Evolutionary conservation across 2,797 vertebrate species (phyloP), one percentile per base, ranked within the genome.

Genomic region (Artibeus lituratus): DNA sequence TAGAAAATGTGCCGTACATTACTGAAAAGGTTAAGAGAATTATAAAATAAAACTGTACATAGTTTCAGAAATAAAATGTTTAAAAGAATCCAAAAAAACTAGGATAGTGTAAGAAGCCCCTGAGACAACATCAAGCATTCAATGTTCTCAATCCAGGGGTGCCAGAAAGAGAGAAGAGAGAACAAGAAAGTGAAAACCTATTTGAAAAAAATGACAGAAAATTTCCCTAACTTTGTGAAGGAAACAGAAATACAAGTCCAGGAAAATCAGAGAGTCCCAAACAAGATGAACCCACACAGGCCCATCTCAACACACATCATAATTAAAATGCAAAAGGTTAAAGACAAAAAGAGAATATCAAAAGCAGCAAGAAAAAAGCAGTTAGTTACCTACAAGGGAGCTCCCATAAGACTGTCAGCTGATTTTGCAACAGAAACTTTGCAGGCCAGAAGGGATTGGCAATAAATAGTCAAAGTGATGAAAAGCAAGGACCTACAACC

Each of bases 21-120:
- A 91, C 12, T 91, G 10, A 91, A 94, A 85, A 85, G 7, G 70
- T 85, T 76, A 57, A 82, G n/a, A 80, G 26, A 93, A 90, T 57
- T 87, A 51, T 39, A 90, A 95, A 91, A 88, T 88, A 87, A 90
- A 95, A 87, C 47, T 82, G 19, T 39, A 62, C 37, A 22, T 1
- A 77, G 5, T 67, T 82, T 91, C 32, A 91, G 32, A 37, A 93
- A 80, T 76, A 93, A 67, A 65, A 67, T 82, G 86, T n/a, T 65
- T 65, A 15, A n/a, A 65, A 65, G 29, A 65, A 65, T 65, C 62
- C 29, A 65, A 65, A 65, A 18, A 65, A n/a, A 65, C 7, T 14
- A 65, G 32, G 62, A 65, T 18, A 65, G 32, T 65, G 14, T 65
- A 65, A 65, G 32, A 32, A 65, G 14, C 29, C 62, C n/a, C 32